These are phyloP conservation scores for Dendropsophus ebraccatus DNA, from an alignment of 2,113 vertebrate species.

Conservation along the genomic window DNA sequence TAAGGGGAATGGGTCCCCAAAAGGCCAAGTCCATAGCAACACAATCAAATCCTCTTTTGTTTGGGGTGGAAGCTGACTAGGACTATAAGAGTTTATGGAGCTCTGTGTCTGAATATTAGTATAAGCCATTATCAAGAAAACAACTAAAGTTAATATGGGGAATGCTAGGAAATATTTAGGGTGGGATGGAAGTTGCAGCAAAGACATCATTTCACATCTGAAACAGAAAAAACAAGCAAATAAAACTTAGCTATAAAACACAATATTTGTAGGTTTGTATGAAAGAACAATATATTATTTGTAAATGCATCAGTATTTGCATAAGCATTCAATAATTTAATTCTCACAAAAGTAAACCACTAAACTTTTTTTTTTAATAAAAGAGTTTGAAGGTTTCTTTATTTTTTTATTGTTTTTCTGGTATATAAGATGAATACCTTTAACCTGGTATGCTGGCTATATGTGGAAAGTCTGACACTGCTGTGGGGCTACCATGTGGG, in stretches of 20 bases:
- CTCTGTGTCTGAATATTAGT: background rate
- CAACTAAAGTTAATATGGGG: background rate
- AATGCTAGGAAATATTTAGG: background rate
- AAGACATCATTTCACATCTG: background rate
- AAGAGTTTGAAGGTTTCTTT: too few relatives aligned
- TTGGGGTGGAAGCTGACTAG: background rate
- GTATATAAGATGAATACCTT: too few relatives aligned
- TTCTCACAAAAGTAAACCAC: too few relatives aligned
- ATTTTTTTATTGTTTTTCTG: too few relatives aligned
- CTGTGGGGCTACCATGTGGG: too few relatives aligned
- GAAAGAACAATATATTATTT: background rate
- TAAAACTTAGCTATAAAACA: background rate
- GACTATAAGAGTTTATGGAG: background rate
- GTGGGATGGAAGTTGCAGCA: background rate
- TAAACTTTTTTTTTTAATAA: too few relatives aligned
- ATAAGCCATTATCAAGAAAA: background rate
- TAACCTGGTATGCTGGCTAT: too few relatives aligned
- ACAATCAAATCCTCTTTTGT: background rate
- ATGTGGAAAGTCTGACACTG: too few relatives aligned
- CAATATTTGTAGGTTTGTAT: background rate
- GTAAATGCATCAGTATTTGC: too few relatives aligned
- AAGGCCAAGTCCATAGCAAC: slow-evolving; percentile 40
- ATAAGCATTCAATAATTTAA: too few relatives aligned
- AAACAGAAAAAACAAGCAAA: background rate
- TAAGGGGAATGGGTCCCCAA: background rate